Evolutionary conservation across 30 jellyfish, hydroid and myxozoan genomes (phyloP).

Genomic region (Rhopilema esculentum): DNA sequence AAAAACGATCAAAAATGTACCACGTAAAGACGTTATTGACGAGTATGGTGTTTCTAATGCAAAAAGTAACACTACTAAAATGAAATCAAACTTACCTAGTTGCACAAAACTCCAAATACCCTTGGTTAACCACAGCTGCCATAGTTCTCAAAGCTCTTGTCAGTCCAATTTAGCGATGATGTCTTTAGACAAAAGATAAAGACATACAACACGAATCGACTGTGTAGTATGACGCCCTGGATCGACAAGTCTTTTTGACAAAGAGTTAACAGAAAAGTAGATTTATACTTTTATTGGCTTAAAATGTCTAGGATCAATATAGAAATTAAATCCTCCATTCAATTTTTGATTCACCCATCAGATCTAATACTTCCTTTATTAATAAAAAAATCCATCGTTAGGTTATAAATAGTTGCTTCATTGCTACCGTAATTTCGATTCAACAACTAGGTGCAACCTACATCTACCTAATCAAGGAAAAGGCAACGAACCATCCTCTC

Average conservation of each 20-base stretch:
- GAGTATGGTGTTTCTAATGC: neutral
- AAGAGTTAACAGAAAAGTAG: neutral
- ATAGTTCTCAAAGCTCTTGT: neutral
- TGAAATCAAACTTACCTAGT: neutral
- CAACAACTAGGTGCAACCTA: too few relatives aligned
- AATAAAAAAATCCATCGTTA: neutral
- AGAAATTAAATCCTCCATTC: neutral
- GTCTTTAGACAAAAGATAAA: neutral
- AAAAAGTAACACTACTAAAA: too few relatives aligned
- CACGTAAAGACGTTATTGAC: neutral
- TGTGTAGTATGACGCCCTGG: too few relatives aligned
- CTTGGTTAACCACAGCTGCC: neutral
- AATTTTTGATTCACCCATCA: neutral
- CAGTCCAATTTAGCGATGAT: neutral
- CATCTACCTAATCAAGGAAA: too few relatives aligned
- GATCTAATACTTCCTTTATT: neutral
- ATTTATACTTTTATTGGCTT: neutral
- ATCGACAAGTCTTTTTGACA: too few relatives aligned
- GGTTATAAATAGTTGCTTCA: neutral
- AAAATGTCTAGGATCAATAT: neutral
- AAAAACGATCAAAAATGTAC: neutral
- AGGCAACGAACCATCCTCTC: too few relatives aligned
- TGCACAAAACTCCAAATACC: neutral
- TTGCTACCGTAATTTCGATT: too few relatives aligned
- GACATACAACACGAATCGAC: too few relatives aligned